These are phyloP conservation scores for Scomberomorus guttatus DNA, from an alignment of 2,797 vertebrate genomes.

Conservation along the genomic window DNA sequence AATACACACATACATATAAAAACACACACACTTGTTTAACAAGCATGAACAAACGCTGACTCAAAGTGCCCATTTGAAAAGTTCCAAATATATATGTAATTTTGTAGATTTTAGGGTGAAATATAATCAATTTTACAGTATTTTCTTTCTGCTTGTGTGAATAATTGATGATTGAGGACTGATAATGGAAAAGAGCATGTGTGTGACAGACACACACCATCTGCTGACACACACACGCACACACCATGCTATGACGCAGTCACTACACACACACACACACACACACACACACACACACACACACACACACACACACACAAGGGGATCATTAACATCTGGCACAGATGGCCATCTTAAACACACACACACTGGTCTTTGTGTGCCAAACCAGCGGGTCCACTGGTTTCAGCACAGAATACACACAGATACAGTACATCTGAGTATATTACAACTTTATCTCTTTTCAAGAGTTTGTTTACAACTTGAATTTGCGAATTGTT, in stretches of 20 bases:
- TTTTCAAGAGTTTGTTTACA: not conserved
- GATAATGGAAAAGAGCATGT: conserved; percentile 69
- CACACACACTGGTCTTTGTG: conserved; percentile 27
- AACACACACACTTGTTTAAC: conserved; percentile 3
- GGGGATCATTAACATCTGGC: conserved; percentile 80
- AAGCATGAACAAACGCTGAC: not conserved
- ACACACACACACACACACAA: conserved; percentile 45
- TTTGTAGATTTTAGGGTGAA: not conserved
- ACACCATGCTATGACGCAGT: conserved; percentile 12
- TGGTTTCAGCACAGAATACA: not conserved
- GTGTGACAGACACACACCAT: conserved; percentile 77
- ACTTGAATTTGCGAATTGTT: not conserved
- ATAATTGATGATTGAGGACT: conserved; percentile 73
- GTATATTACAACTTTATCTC: not conserved
- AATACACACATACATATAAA: conserved; percentile 12
- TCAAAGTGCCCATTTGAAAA: not conserved
- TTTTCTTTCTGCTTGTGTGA: conserved; percentile 51
- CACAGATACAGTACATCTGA: not conserved
- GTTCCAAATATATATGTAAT: not conserved
- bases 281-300: conserved; percentile 32
- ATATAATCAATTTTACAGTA: not conserved
- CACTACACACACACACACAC: conserved; percentile 19
- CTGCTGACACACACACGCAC: conserved; percentile 61
- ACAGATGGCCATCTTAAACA: conserved; percentile 70
- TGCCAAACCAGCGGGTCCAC: not conserved